A percentile compares a stretch with the other conserved stretches of the same genome.
These are phyloP conservation scores for Muscicapa comitata DNA, from an alignment of 2,797 vertebrate species.

Conservation along the genomic window DNA sequence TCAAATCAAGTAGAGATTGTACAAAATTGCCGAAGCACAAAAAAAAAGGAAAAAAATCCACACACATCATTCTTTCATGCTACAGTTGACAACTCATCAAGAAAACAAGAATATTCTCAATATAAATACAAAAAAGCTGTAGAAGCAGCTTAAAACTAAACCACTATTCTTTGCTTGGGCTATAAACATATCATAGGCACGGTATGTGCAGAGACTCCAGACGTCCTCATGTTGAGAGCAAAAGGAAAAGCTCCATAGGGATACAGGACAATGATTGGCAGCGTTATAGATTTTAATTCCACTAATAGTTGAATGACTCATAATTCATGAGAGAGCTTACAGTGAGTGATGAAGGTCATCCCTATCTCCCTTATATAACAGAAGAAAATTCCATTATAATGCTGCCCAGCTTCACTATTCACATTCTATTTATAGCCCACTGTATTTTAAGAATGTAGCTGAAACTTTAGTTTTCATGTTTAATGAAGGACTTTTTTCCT, in stretches of 20 bases:
- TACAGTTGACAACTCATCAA: neutral
- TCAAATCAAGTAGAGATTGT: neutral
- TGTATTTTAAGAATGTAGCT: constrained; percentile 21
- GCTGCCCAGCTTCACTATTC: neutral
- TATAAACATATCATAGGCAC: neutral
- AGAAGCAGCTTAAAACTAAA: neutral
- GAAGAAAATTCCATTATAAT: neutral
- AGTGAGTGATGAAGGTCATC: constrained; percentile 60
- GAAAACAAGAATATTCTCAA: neutral
- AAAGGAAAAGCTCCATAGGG: neutral
- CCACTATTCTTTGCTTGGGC: neutral
- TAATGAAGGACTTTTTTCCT: neutral
- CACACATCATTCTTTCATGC: neutral
- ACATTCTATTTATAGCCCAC: constrained; percentile 40
- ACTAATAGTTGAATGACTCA: constrained; percentile 36
- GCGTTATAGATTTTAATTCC: constrained; percentile 49
- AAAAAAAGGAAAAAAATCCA: neutral
- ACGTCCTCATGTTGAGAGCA: neutral
- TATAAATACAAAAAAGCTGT: neutral
- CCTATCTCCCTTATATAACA: constrained; percentile 11
- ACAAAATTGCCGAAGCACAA: neutral
- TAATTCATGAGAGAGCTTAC: constrained; percentile 45
- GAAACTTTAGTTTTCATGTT: constrained; percentile 13
- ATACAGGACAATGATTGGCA: neutral
- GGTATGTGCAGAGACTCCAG: neutral